phyloP scores from a whole-genome alignment of 2,888 invertebrate species.

The Nipponacmea schrenckii region DNA sequence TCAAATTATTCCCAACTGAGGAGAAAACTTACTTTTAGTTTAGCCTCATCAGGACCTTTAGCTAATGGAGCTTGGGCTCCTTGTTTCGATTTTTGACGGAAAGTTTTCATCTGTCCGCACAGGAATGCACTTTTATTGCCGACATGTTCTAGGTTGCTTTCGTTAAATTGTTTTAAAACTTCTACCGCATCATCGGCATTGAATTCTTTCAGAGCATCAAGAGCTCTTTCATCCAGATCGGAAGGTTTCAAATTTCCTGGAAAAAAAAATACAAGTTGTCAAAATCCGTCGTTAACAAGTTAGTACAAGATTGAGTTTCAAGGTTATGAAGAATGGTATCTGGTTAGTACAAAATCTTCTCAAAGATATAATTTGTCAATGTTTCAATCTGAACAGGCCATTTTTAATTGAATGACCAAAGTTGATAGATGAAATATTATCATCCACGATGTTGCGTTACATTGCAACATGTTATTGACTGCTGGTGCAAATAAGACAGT shows the following conservation, averaged over 20 bases:
- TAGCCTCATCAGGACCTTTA: constrained; percentile 96
- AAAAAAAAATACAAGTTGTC: constrained; percentile 27
- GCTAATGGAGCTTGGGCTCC: constrained; percentile 69
- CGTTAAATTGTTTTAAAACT: constrained; percentile 91
- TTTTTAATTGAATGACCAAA: no score
- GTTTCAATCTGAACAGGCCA: no score
- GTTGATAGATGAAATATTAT: no score
- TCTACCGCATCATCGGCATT: constrained; percentile 76
- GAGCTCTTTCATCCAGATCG: constrained; percentile 96
- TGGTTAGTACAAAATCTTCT: no score
- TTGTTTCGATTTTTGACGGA: constrained; percentile 77
- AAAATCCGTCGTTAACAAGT: not conserved
- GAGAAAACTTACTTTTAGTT: constrained; percentile 80
- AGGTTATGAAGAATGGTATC: no score
- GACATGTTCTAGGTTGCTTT: constrained; percentile 98
- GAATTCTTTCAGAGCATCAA: constrained; percentile 98
- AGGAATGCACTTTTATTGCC: constrained; percentile 99
- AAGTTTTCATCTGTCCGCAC: constrained; percentile 99
- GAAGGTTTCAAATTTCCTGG: constrained; percentile 89
- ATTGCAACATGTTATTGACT: no score
- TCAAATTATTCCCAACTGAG: no score
- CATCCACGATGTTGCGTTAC: no score
- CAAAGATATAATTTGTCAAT: no score
- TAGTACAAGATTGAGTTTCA: not conserved
- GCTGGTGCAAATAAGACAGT: no score